Evolutionary conservation across 1,140 invertebrate genomes (phyloP), one percentile per base, ranked within the genome.

Genomic region (Hormaphis cornu): DNA sequence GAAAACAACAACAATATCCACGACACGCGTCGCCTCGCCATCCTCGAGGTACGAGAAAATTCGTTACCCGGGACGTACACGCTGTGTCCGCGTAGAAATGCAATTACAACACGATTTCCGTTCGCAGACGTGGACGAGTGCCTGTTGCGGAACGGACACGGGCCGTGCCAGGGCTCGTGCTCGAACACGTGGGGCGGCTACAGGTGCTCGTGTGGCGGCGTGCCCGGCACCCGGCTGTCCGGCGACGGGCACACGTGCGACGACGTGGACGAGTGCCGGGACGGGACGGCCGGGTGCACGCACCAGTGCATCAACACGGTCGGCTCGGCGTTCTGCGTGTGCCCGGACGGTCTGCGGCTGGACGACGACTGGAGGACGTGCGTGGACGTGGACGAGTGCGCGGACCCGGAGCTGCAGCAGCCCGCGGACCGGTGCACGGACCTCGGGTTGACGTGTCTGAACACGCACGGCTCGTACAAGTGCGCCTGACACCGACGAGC

Each of bases 261-360:
- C 77, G 85, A 87, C 75, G 80, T 86, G 71, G 82, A 86, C 77
- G 85, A 87, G 74, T 87, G 70, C n/a, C 77, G 73, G 70, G 74
- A 71, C 59, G 58, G 59, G 9, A 63, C 59, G 58, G 52, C 77
- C 75, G 83, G 86, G 77, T 85, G 83, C 75, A 82, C 81, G 18
- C 81, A 83, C 71, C 83, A 84, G 74, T 84, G 86, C 79, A 78
- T 84, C 18, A 93, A 93, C 77, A 79, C 84, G 33, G 82, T 85
- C 10, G 90, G 90, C 48, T 80, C 82, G 18, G 88, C 84, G 74
- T 79, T 84, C 72, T 91, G 89, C 76, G 75, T 79, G 71, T 91
- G 89, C 75, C 85, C 85, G 1, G 80, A 81, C 44, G 84, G 85
- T 16, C 83, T 81, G 74, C 79, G 81, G 71, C 79, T 85, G 14